phyloP scores from a whole-genome alignment of 2,888 invertebrate species.

The Troides aeacus region DNA sequence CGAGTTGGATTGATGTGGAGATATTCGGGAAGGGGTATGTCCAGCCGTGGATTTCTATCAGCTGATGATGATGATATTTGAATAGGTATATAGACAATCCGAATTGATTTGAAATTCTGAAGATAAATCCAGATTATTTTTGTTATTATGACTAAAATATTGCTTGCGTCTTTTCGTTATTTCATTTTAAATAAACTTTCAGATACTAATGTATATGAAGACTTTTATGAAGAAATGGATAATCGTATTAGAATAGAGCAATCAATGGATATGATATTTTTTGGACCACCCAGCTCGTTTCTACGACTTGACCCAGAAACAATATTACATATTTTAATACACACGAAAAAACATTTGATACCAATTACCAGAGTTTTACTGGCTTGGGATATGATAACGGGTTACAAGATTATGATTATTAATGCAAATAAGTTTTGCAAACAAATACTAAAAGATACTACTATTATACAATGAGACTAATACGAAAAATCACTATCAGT shows the following conservation, averaged over 20 bases:
- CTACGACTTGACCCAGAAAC: constrained; percentile 66
- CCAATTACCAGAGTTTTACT: constrained; percentile 59
- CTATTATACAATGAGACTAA: too few relatives aligned
- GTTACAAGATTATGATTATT: constrained; percentile 36
- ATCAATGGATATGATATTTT: constrained; percentile 71
- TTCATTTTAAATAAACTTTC: not conserved
- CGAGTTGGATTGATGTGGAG: too few relatives aligned
- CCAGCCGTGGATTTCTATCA: too few relatives aligned
- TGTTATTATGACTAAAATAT: too few relatives aligned
- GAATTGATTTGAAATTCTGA: too few relatives aligned
- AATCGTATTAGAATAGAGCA: constrained; percentile 50
- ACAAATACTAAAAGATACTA: too few relatives aligned
- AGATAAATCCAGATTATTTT: too few relatives aligned
- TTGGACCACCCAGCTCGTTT: constrained; percentile 63
- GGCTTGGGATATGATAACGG: constrained; percentile 72
- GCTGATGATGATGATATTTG: too few relatives aligned
- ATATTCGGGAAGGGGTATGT: too few relatives aligned
- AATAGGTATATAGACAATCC: too few relatives aligned
- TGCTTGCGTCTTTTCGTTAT: not conserved
- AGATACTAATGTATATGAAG: constrained; percentile 45
- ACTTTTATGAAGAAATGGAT: constrained; percentile 69
- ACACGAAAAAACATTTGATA: constrained; percentile 58
- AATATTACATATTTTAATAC: constrained; percentile 58
- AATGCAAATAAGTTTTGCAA: too few relatives aligned
- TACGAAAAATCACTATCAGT: too few relatives aligned